These are phyloP conservation scores for Dynastes maya DNA, from an alignment of 2,888 invertebrate species.

Conservation along the genomic window DNA sequence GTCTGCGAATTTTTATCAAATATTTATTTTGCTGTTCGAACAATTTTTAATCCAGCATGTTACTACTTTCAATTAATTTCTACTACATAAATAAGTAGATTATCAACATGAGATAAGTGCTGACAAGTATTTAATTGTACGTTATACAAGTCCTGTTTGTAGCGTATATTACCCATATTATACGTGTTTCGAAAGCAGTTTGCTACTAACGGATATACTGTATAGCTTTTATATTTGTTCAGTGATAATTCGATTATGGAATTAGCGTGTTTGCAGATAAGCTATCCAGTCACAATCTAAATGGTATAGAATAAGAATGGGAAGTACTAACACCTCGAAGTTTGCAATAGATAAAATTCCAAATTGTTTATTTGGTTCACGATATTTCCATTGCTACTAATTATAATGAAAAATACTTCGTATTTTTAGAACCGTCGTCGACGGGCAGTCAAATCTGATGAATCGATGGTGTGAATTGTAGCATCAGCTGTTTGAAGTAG, in stretches of 20 bases:
- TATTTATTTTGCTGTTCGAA: not conserved
- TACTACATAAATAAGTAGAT: constrained; percentile 1
- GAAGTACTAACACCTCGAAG: no score
- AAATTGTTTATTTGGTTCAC: no score
- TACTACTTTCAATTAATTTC: not conserved
- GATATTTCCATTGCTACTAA: no score
- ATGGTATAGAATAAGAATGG: no score
- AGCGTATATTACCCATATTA: not conserved
- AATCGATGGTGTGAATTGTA: no score
- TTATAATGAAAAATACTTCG: no score
- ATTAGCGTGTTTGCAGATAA: not conserved
- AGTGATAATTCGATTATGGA: not conserved
- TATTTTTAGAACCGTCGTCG: not conserved
- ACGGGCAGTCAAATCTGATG: no score
- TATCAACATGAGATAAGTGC: constrained; percentile 4
- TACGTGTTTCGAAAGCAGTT: constrained; percentile 15
- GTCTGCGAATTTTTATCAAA: not conserved
- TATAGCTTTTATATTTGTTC: constrained; percentile 3
- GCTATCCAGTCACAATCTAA: not conserved
- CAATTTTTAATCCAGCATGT: not conserved
- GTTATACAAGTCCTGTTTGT: not conserved
- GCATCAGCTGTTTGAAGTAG: no score
- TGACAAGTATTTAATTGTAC: constrained; percentile 1
- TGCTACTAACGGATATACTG: not conserved
- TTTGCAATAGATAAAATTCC: no score